Base-by-base conservation (phyloP, 64 coral and sea anemone species). In the Stylophora pistillata region DNA sequence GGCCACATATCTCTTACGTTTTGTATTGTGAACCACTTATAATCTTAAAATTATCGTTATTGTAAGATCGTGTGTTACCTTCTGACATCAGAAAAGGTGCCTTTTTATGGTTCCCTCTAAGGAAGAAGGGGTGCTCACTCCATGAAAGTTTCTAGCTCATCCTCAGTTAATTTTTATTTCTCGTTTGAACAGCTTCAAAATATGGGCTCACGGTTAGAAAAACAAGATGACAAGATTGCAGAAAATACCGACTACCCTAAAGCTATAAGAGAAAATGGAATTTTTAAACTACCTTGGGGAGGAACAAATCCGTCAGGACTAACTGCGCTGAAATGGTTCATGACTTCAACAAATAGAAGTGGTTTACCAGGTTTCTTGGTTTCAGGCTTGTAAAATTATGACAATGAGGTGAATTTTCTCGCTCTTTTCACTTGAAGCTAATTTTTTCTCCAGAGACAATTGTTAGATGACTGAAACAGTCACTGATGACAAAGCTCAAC, bases 291-390 rank as follows among this genome's bases (percentile, higher is more conserved):
- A 21, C 80, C 80, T 15, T 84, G 80, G 80, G 16, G 21, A 33
- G 21, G 63, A 69, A 34, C 14, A 41, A 4, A 25, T 9, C 34
- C 80, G 53, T 65, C 62, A 53, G 13, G 6, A 17, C 58, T 69
- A 21, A 14, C 12, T 20, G 80, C 80, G 10, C 15, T 70, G 33
- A 84, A 84, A 84, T 84, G 80, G 80, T 84, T 84, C 33, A 68
- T 65, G 80, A 37, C 31, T 1, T 53, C 34, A 68, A 21, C 33
- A 27, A 84, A 84, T 15, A 84, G 69, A 12, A 66, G 59, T 41
- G 69, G n/a, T 25, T 20, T 84, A 21, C 80, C 80, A 53, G 61
- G 62, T 26, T 47, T 18, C 53, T 53, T 17, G 23, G 33, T 76
- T 54, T 34, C 16, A 34, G 53, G 12, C 5, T 41, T 76, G 18